Conservation (phyloP, 2,113 vertebrate genomes). For the Mormyrus iriodes region DNA sequence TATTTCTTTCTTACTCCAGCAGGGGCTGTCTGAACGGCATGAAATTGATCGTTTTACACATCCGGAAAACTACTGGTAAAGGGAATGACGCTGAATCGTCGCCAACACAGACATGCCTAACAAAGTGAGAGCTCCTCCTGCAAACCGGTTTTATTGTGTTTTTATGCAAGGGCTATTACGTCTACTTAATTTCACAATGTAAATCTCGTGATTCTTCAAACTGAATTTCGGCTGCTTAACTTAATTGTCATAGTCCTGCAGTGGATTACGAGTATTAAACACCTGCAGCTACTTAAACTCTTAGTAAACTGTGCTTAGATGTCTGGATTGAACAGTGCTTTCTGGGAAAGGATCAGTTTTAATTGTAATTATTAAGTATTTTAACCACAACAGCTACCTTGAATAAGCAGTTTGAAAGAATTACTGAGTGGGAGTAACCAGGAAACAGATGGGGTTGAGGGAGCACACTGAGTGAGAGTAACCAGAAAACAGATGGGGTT, state of each 20-base stretch:
- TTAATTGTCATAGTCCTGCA: background rate
- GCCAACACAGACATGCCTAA: background rate
- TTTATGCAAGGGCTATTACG: background rate
- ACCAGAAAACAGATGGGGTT: slow-evolving; percentile 17
- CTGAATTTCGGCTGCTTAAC: too few species aligned
- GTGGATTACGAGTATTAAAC: background rate
- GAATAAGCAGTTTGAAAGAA: background rate
- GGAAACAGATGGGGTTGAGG: slow-evolving; percentile 24
- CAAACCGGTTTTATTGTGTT: slow-evolving; percentile 13
- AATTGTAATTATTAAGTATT: background rate
- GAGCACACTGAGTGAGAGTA: background rate
- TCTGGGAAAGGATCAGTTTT: background rate
- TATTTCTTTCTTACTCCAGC: background rate
- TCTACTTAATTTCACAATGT: background rate
- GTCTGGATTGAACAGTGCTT: background rate
- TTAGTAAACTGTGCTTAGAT: background rate
- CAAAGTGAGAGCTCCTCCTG: background rate
- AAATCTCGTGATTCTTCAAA: background rate
- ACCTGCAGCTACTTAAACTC: background rate
- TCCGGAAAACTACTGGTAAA: background rate
- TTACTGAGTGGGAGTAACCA: background rate
- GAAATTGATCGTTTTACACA: background rate
- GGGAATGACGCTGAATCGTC: background rate
- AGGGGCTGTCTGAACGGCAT: background rate
- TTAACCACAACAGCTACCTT: background rate